A percentile compares a stretch with the other conserved stretches of the same genome.
Conservation (phyloP, 2,113 vertebrate genomes). For the Gambusia affinis region DNA sequence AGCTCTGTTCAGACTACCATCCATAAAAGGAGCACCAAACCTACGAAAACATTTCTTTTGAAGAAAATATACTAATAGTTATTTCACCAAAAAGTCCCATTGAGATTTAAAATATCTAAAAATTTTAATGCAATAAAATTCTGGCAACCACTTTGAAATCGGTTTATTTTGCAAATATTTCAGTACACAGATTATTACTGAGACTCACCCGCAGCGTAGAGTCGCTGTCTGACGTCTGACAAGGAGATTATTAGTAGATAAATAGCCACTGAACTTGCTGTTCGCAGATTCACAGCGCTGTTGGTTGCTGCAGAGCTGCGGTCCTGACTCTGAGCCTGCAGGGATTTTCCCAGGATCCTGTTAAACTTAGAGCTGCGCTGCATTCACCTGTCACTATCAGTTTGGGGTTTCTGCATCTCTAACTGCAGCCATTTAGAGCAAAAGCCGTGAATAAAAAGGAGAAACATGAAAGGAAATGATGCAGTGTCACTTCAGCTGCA, state of each 20-base stretch:
- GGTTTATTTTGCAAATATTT: no score
- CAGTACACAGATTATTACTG: no score
- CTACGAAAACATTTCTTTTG: not conserved
- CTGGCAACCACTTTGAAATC: no score
- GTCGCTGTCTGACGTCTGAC: slow-evolving; percentile 5
- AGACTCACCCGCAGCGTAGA: slow-evolving; percentile 1
- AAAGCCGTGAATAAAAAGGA: not conserved
- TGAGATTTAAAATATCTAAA: no score
- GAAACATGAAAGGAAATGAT: not conserved
- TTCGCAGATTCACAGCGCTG: not conserved
- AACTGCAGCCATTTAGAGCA: not conserved
- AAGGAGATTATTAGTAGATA: not conserved
- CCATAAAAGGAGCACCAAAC: not conserved
- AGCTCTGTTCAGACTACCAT: not conserved
- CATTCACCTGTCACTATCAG: not conserved
- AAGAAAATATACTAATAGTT: no score
- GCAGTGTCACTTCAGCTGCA: not conserved
- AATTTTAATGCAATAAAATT: no score
- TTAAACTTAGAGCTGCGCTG: slow-evolving; percentile 28
- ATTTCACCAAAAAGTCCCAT: no score
- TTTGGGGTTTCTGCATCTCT: not conserved
- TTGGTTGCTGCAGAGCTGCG: not conserved
- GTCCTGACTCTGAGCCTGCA: not conserved
- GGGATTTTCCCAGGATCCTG: slow-evolving; percentile 52
- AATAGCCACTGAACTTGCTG: not conserved